Base-by-base conservation (phyloP, 2,113 vertebrate genomes). In the Pelecanoides urinatrix region DNA sequence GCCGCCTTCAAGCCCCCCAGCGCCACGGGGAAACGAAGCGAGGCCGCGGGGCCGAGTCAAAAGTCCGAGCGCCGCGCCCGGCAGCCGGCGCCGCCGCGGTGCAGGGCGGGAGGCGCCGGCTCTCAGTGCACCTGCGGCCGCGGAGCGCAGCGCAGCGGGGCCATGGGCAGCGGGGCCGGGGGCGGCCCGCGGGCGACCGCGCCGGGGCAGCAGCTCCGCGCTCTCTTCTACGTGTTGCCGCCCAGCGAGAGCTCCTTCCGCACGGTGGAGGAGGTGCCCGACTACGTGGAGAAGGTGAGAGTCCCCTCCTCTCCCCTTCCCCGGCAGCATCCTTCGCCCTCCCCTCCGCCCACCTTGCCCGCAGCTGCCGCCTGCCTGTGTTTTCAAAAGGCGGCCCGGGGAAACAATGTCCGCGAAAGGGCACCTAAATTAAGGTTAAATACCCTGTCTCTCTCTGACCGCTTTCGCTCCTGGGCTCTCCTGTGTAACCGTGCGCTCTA, bases 211-310 rank as follows among this genome's bases (percentile, higher is more conserved):
- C 98, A 98, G 53, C 16, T 98, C 91, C 98, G 99, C 34, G 79
- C 97, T 78, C 88, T 99, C 88, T 99, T 99, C 83, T 98, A 98
- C 67, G 90, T 94, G 73, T 94, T 99, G 93, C 97, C 97, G 7
- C 99, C 99, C 50, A 98, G 96, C 12, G 98, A 99, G 90, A 98
- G 99, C 11, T 98, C 98, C 16, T 99, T 99, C 94, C 75, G 97
- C 89, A 96, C 79, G 10, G 27, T 98, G 58, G 98, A 99, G 47
- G 98, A 99, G 47, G 99, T 99, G 26, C 99, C 99, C 13, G 95
- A 96, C 79, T 99, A 99, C 79, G 97, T 99, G 27, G 90, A 98
- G n/a, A 97, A 99, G 99, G 99, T 99, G 97, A 98, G 97, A 71
- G 27, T 42, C 8, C 50, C 40, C 53, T 70, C 8, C 50, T 36